Percentiles rank a stretch among this genome's conserved stretches.
phyloP scores from a whole-genome alignment of 2,888 invertebrate genomes.

The Spisula subtruncata region DNA sequence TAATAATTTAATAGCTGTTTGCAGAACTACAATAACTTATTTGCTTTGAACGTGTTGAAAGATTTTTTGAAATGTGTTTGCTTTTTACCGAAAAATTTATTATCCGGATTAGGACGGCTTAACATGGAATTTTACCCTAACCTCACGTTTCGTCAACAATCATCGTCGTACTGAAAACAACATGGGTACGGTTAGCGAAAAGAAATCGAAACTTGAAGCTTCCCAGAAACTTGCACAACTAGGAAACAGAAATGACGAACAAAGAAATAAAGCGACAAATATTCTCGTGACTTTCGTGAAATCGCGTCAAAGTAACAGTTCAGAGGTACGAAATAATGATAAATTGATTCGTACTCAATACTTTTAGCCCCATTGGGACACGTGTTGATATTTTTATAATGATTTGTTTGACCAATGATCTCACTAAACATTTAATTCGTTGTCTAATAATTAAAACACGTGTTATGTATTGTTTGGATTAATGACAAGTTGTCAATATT shows the following conservation, averaged over 20 bases:
- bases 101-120: neutral
- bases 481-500: no score
- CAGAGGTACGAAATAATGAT: neutral
- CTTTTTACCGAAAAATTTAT: neutral
- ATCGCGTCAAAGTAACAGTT: neutral
- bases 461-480: no score
- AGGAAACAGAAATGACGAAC: neutral
- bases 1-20: no score
- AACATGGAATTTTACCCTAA: neutral
- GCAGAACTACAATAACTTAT: no score
- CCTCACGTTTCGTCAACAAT: neutral
- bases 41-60: no score
- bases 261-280: neutral
- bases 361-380: neutral
- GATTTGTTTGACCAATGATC: neutral
- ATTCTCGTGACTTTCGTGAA: neutral
- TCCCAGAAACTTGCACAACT: neutral
- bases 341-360: slow-evolving; percentile 24
- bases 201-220: neutral
- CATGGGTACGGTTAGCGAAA: neutral
- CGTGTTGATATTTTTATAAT: neutral
- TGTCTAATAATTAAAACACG: no score
- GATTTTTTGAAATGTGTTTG: no score
- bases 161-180: neutral
- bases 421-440: no score